Evolutionary conservation across 1,140 invertebrate species (phyloP), one percentile per base, ranked within the genome.

Genomic region (Cryptotermes secundus): DNA sequence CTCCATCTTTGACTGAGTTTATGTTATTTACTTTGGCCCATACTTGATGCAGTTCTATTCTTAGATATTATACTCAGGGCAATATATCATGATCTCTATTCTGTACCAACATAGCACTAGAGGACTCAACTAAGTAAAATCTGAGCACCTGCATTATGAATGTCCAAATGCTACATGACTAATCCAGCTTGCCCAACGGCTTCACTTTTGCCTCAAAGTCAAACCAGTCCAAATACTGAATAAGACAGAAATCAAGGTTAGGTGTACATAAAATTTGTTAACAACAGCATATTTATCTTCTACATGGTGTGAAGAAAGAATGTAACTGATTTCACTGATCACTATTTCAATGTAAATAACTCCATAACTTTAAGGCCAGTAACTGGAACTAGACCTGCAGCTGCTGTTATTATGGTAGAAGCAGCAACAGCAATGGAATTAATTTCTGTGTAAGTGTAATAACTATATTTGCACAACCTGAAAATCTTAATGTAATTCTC

Each of bases 91-190:
- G 45, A 49, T 49, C 16, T 49, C 45, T 22, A 19, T 49, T 49
- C 59, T 72, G 59, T 72, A 72, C 59, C 59, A 72, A 72, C 59
- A 72, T n/a, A 72, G 59, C 59, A 72, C 59, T 72, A 26, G n/a
- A 72, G 59, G 59, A 72, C 0, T 31, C 2, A 72, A 31, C 59
- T 72, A 31, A 72, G 59, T n/a, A 31, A 72, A 31, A 72, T 26
- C 59, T 72, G 59, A 72, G 59, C 59, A 72, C 59, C 7, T 72
- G 59, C 59, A n/a, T 72, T 72, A 26, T 72, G 59, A 72, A 72
- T 19, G 22, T 49, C 45, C 45, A 49, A 19, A 49, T 49, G 16
- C 0, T 49, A 49, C 16, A 42, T 72, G 59, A 72, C 26, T 72
- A 72, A 14, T n/a, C 59, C 59, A 72, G 59, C 59, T n/a, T n/a